Conservation (phyloP, 2,797 vertebrate species). For the Sebastes miniatus region DNA sequence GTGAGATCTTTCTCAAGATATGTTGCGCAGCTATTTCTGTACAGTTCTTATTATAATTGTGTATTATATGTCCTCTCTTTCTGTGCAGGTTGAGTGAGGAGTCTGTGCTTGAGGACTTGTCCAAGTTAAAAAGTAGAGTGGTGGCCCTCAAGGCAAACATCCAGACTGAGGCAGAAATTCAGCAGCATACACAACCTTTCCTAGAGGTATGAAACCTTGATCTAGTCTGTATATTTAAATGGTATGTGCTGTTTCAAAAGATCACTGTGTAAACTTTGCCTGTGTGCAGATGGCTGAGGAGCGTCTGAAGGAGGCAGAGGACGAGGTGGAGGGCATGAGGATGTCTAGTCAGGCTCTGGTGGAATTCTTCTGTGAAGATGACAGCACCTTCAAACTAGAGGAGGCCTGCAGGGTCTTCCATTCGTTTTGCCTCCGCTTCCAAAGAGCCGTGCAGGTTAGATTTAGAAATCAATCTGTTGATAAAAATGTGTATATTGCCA, state of each 20-base stretch:
- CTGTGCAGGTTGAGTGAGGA: conserved; percentile 81
- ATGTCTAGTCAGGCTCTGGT: conserved; percentile 82
- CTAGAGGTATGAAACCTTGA: conserved; percentile 74
- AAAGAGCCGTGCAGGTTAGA: conserved; percentile 83
- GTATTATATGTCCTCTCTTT: conserved; percentile 4
- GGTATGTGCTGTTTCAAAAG: not conserved
- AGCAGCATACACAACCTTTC: conserved; percentile 78
- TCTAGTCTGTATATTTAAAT: not conserved
- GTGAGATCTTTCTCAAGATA: not conserved
- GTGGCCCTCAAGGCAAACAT: conserved; percentile 68
- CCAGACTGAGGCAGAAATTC: conserved; percentile 76
- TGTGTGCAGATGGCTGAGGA: conserved; percentile 79
- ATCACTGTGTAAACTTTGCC: not conserved
- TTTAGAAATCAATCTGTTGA: not conserved
- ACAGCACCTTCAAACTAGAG: conserved; percentile 82
- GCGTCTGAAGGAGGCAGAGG: conserved; percentile 79
- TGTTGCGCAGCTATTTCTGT: not conserved
- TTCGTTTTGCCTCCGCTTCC: conserved; percentile 83
- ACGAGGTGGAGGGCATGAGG: conserved; percentile 81
- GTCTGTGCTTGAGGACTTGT: conserved; percentile 82
- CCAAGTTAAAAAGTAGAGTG: conserved; percentile 80
- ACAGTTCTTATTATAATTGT: not conserved
- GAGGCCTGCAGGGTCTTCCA: conserved; percentile 84
- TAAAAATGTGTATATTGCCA: not conserved
- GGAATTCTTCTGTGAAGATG: conserved; percentile 88